These are phyloP conservation scores for Megaptera novaeangliae DNA, from an alignment of 2,113 vertebrate species.

Conservation along the genomic window DNA sequence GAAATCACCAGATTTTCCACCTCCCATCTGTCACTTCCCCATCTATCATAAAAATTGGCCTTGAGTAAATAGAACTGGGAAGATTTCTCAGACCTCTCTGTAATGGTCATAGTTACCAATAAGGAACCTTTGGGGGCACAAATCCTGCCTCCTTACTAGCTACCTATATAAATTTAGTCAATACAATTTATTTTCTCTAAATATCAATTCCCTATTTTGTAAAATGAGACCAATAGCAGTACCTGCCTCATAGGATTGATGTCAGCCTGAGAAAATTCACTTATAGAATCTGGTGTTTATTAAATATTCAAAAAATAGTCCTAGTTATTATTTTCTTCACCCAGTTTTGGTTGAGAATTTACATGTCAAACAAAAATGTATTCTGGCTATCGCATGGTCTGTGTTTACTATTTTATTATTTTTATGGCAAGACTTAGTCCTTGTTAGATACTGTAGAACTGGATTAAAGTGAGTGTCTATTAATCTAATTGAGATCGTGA, in stretches of 20 bases:
- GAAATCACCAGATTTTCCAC: not conserved
- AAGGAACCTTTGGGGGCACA: not conserved
- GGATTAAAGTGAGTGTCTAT: conserved; percentile 52
- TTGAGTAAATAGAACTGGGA: not conserved
- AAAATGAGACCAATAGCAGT: not conserved
- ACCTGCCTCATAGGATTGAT: not conserved
- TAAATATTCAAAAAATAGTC: not conserved
- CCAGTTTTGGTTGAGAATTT: not conserved
- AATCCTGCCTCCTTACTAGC: not conserved
- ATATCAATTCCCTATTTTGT: not conserved
- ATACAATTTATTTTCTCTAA: not conserved
- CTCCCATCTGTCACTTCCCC: not conserved
- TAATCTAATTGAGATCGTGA: conserved; percentile 66
- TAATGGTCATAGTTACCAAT: not conserved
- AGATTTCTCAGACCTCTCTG: not conserved
- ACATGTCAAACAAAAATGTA: not conserved
- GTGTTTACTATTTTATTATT: conserved; percentile 46
- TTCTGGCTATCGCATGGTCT: not conserved
- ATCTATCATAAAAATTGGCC: not conserved
- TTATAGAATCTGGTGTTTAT: not conserved
- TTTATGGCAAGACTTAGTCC: not conserved
- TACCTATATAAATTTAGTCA: not conserved
- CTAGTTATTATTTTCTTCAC: not conserved
- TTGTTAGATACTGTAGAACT: not conserved
- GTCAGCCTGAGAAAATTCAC: not conserved